A percentile compares a stretch with the other conserved stretches of the same genome.
phyloP scores from a whole-genome alignment of 2,113 vertebrate genomes.

The Colossoma macropomum region DNA sequence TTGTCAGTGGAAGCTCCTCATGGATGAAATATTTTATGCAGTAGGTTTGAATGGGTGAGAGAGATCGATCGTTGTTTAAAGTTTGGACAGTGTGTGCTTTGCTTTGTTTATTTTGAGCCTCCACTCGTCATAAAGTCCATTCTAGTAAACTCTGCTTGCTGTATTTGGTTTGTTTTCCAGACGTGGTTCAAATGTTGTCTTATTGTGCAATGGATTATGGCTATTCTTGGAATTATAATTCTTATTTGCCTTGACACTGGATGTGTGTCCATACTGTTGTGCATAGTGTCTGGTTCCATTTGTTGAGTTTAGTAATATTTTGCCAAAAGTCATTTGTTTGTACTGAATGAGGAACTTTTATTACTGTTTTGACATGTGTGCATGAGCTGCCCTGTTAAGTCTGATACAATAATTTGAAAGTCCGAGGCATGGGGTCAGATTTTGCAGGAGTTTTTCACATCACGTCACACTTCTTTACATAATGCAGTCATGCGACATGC shows the following conservation, averaged over 20 bases:
- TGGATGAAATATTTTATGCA: not conserved
- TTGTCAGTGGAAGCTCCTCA: not conserved
- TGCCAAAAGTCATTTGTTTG: no score
- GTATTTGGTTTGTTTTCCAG: not conserved
- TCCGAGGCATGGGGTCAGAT: no score
- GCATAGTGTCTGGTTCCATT: no score
- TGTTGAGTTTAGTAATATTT: no score
- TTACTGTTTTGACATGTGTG: no score
- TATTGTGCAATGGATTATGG: not conserved
- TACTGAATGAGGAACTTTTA: no score
- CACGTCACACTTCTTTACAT: no score
- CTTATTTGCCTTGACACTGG: not conserved
- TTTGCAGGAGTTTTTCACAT: no score
- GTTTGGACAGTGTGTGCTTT: slow-evolving; percentile 32
- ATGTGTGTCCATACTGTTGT: not conserved
- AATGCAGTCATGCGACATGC: no score
- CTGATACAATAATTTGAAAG: no score
- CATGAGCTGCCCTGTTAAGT: no score
- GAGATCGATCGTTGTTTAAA: slow-evolving; percentile 27
- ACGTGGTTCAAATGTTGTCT: not conserved
- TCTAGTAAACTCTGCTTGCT: slow-evolving; percentile 14
- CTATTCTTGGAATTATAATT: not conserved
- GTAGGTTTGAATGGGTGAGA: not conserved
- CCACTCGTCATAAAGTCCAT: slow-evolving; percentile 44
- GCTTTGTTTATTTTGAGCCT: slow-evolving; percentile 52